Evolutionary conservation across 2,797 vertebrate species (phyloP).

Genomic region (Enteromius treurensis): DNA sequence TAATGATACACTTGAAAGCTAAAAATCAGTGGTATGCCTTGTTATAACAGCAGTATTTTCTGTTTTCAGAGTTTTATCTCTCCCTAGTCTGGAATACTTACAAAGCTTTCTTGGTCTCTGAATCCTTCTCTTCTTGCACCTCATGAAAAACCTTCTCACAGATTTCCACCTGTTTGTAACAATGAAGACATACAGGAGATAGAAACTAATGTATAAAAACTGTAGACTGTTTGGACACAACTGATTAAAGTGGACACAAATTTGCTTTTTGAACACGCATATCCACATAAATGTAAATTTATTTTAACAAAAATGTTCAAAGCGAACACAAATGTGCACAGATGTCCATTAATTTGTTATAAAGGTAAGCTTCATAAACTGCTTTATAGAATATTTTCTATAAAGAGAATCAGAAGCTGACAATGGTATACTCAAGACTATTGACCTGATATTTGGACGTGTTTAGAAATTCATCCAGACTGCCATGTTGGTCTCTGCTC

Average conservation of each 20-base stretch:
- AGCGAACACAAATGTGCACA: neutral
- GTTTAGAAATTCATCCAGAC: slow-evolving; percentile 80
- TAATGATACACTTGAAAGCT: slow-evolving; percentile 38
- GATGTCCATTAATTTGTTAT: neutral
- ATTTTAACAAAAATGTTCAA: neutral
- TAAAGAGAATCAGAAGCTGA: neutral
- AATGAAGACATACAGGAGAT: neutral
- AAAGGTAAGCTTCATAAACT: neutral
- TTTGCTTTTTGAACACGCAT: neutral
- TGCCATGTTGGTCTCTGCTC: slow-evolving; percentile 83
- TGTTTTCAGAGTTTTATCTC: slow-evolving; percentile 13
- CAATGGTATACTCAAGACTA: neutral
- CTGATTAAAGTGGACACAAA: neutral
- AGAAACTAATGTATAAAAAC: neutral
- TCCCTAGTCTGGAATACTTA: slow-evolving; percentile 60
- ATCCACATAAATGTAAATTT: neutral
- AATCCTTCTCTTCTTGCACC: slow-evolving; percentile 52
- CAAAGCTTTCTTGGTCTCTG: slow-evolving; percentile 61
- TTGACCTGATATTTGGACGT: slow-evolving; percentile 73
- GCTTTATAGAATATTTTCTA: neutral
- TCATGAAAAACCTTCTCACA: slow-evolving; percentile 48
- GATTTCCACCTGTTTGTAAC: slow-evolving; percentile 25
- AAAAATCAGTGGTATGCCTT: neutral
- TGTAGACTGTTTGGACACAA: neutral
- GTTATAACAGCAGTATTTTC: neutral